Base-by-base conservation (phyloP, 2,888 invertebrate genomes). In the Ennomos erosarius region DNA sequence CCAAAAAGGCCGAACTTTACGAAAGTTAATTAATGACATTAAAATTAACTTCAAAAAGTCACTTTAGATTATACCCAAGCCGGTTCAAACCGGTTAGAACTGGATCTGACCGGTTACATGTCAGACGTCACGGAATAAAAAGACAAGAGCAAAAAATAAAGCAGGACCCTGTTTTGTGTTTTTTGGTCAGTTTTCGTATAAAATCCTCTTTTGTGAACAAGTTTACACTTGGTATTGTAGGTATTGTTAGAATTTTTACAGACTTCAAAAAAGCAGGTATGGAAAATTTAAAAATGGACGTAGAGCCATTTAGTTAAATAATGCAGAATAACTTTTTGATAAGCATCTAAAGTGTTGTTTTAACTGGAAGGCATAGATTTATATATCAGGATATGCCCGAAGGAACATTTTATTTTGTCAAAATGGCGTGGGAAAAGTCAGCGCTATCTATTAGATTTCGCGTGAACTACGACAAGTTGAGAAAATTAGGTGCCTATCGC, bases 11-110 rank as follows among this genome's bases (percentile, higher is more conserved):
- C 49, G 40, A 60, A 65, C 62, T 68, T 68, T 48, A 64, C 64
- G 66, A 63, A 66, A 66, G 63, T 68, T 66, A 68, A 68, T 68
- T 68, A 68, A 66, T 68, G 66, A 66, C 61, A 64, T 66, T 61
- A 61, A 64, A 66, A 68, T 66, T 61, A 58, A 68, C 59, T 68
- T 60, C 45, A 47, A 48, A 54, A 54, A 67, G 61, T 63, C 56
- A 59, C 50, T 65, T 65, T 59, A 65, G 55, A 55, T 58, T 55
- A 59, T 42, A 49, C 39, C 43, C 57, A 39, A 56, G 36, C 42
- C 45, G 49, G 44, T 8, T 12, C 16, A 13, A 50, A 26, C 56
- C 45, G 46, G 48, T 33, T 54, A 33, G 13, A 43, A 58, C 54
- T 54, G 54, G 39, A 38, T 26, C 47, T 16, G 55, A 50, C 59